Evolutionary conservation across 2,113 vertebrate species (phyloP).

Genomic region (Megalops atlanticus): DNA sequence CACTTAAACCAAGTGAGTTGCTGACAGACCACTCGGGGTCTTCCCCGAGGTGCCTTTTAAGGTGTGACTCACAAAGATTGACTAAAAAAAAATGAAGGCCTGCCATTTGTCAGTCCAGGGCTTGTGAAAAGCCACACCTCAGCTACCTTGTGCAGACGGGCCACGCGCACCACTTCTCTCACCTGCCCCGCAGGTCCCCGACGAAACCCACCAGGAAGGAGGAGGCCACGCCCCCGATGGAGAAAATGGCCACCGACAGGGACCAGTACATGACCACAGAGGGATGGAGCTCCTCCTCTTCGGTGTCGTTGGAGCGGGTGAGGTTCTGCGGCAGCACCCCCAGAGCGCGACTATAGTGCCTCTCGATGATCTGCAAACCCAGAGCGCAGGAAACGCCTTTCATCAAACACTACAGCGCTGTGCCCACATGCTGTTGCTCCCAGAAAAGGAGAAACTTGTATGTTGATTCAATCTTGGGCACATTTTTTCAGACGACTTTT

Average conservation of each 20-base stretch:
- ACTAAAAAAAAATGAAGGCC: too few relatives aligned
- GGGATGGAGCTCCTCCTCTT: slow-evolving; percentile 37
- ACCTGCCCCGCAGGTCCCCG: slow-evolving; percentile 87
- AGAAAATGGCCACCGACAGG: slow-evolving; percentile 87
- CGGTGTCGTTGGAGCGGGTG: slow-evolving; percentile 47
- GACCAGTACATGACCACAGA: slow-evolving; percentile 86
- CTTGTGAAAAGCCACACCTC: background rate
- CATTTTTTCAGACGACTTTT: too few relatives aligned
- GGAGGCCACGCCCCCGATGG: slow-evolving; percentile 87
- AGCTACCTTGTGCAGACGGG: background rate
- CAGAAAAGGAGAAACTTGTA: too few relatives aligned
- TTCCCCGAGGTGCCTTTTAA: too few relatives aligned
- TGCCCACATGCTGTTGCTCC: too few relatives aligned
- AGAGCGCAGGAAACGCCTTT: slow-evolving; percentile 1
- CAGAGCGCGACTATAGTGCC: slow-evolving; percentile 76
- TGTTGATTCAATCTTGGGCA: too few relatives aligned
- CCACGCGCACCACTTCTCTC: slow-evolving; percentile 12
- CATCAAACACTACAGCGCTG: too few relatives aligned
- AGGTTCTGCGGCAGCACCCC: slow-evolving; percentile 52
- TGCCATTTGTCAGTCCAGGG: too few relatives aligned
- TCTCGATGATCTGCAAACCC: slow-evolving; percentile 78
- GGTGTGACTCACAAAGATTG: too few relatives aligned
- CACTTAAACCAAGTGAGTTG: too few relatives aligned
- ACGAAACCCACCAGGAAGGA: slow-evolving; percentile 92
- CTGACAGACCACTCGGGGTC: too few relatives aligned